phyloP scores from a whole-genome alignment of 2,797 vertebrate species.

The Sebastiscus albofasciatus region DNA sequence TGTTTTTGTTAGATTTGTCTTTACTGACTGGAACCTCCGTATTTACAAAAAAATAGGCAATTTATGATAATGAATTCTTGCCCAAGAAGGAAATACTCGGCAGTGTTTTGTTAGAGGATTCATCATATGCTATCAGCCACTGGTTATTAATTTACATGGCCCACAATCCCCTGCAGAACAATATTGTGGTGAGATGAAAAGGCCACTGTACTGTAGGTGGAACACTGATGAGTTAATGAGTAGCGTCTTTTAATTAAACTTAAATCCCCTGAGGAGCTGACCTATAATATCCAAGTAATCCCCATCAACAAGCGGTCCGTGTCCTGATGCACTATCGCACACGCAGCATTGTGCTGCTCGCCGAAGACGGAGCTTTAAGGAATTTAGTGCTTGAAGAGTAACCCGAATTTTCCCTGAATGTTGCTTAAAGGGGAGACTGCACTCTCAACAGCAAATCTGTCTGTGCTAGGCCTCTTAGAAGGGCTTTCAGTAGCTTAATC shows the following conservation, averaged over 20 bases:
- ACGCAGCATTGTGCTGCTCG: neutral
- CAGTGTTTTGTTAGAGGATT: slow-evolving; percentile 54
- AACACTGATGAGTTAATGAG: slow-evolving; percentile 77
- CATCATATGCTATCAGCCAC: slow-evolving; percentile 67
- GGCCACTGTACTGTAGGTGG: slow-evolving; percentile 62
- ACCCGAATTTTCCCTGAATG: neutral
- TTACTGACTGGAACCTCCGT: neutral
- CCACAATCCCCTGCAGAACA: slow-evolving; percentile 66
- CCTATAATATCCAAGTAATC: slow-evolving; percentile 66
- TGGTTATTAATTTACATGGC: slow-evolving; percentile 71
- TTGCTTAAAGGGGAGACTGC: neutral
- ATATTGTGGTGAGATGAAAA: slow-evolving; percentile 67
- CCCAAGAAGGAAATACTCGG: slow-evolving; percentile 26
- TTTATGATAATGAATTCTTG: slow-evolving; percentile 15
- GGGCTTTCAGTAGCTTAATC: slow-evolving; percentile 6
- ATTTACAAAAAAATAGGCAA: slow-evolving; percentile 7
- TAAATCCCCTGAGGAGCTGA: slow-evolving; percentile 66
- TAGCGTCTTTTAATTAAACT: slow-evolving; percentile 78
- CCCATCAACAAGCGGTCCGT: slow-evolving; percentile 48
- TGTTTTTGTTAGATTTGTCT: slow-evolving; percentile 14
- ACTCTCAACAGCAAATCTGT: slow-evolving; percentile 7
- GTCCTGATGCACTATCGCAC: slow-evolving; percentile 17
- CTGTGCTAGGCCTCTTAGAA: slow-evolving; percentile 6
- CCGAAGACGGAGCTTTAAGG: slow-evolving; percentile 3
- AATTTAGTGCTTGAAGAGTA: neutral